Evolutionary conservation across 2,113 vertebrate species (phyloP).

Genomic region (Heterotis niloticus): DNA sequence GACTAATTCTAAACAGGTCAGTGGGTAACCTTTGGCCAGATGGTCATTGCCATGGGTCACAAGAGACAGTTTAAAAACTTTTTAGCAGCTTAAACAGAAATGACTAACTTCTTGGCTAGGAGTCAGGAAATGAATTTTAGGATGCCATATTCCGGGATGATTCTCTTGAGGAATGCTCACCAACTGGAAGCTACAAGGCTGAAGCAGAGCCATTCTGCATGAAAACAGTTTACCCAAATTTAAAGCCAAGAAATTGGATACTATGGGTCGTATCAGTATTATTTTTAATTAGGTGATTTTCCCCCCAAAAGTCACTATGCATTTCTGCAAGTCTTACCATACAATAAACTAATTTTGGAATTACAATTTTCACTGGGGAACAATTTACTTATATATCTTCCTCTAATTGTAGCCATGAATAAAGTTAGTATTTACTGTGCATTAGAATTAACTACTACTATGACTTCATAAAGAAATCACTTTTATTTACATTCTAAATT

Average conservation of each 20-base stretch:
- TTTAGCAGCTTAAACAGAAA: slow-evolving; percentile 22
- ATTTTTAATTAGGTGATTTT: not conserved
- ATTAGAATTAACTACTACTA: not conserved
- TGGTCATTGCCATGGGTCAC: slow-evolving; percentile 17
- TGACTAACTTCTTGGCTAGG: slow-evolving; percentile 43
- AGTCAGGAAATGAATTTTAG: slow-evolving; percentile 44
- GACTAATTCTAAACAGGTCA: not conserved
- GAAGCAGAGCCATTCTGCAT: slow-evolving; percentile 29
- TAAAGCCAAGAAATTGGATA: not conserved
- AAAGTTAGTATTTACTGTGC: not conserved
- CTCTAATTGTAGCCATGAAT: not conserved
- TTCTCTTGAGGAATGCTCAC: slow-evolving; percentile 37
- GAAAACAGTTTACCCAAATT: slow-evolving; percentile 33
- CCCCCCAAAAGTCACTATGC: not conserved
- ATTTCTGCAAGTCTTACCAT: not conserved
- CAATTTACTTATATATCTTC: not conserved
- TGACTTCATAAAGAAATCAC: slow-evolving; percentile 10
- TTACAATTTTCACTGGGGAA: not conserved
- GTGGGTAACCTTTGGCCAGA: not conserved
- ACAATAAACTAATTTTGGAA: not conserved
- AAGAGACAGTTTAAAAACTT: slow-evolving; percentile 39
- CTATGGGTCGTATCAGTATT: not conserved
- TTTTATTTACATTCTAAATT: slow-evolving; percentile 11
- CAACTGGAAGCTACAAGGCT: slow-evolving; percentile 52
- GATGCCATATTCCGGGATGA: slow-evolving; percentile 40